Percentiles rank a stretch among this genome's conserved stretches.
These are phyloP conservation scores for Botia kubotai DNA, from an alignment of 2,797 vertebrate species.

Conservation along the genomic window DNA sequence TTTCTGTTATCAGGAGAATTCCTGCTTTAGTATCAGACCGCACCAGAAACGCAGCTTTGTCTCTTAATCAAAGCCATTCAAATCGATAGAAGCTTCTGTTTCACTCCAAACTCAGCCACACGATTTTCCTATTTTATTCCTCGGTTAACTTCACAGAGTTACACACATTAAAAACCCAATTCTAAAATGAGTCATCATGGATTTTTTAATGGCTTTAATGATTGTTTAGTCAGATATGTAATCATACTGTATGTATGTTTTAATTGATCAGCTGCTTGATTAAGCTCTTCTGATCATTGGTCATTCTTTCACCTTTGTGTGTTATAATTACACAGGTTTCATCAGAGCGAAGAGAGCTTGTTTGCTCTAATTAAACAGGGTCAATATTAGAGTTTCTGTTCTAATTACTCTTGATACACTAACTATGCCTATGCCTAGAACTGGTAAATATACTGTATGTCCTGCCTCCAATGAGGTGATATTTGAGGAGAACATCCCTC, in stretches of 20 bases:
- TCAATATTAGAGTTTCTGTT: slow-evolving; percentile 12
- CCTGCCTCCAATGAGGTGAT: too few species aligned
- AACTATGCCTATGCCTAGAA: too few species aligned
- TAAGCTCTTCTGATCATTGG: background rate
- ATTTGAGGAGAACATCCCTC: too few species aligned
- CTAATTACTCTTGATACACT: background rate
- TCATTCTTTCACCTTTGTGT: background rate
- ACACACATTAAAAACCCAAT: too few species aligned
- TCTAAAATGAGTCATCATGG: too few species aligned
- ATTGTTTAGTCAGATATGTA: too few species aligned
- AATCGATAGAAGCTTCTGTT: background rate
- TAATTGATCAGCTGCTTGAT: background rate
- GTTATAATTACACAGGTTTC: slow-evolving; percentile 3
- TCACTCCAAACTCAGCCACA: background rate
- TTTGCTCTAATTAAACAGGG: slow-evolving; percentile 12
- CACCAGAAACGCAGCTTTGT: background rate
- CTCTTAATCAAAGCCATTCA: slow-evolving; percentile 21
- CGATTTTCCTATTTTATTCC: background rate
- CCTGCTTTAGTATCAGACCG: slow-evolving; percentile 9
- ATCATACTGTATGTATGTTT: background rate
- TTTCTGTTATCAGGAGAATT: slow-evolving; percentile 19
- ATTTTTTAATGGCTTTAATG: too few species aligned
- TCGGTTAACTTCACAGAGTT: too few species aligned
- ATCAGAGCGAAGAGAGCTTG: slow-evolving; percentile 11
- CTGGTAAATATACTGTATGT: too few species aligned